Conservation (phyloP, 2,797 vertebrate species). For the Mormyrops boulengeri region DNA sequence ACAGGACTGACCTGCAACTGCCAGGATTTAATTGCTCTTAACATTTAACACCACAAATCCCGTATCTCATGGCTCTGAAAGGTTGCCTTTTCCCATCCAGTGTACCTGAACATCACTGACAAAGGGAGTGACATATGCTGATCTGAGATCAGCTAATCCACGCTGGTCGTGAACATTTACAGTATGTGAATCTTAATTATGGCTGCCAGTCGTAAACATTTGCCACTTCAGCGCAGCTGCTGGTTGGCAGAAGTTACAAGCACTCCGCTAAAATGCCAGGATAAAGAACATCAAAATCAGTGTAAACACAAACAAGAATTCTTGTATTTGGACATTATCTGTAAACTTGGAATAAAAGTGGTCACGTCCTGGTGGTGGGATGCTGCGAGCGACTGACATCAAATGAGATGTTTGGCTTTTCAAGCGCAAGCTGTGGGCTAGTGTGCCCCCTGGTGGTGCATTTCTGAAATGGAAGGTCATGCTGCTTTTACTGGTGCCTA, state of each 20-base stretch:
- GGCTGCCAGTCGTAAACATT: neutral
- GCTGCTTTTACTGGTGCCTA: neutral
- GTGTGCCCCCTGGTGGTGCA: slow-evolving; percentile 34
- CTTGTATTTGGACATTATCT: neutral
- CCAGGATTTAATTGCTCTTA: neutral
- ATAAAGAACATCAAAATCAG: neutral
- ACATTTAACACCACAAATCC: neutral
- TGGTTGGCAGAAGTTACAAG: neutral
- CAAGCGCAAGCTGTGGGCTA: neutral
- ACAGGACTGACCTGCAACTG: neutral
- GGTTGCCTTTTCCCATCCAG: neutral
- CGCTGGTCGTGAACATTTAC: neutral
- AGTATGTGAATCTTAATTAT: neutral
- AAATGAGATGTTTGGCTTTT: neutral
- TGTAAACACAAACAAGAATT: neutral
- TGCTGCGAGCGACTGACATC: neutral
- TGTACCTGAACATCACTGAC: neutral
- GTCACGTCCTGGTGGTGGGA: neutral
- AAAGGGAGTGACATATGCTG: neutral
- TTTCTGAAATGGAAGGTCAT: neutral
- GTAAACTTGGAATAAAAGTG: neutral
- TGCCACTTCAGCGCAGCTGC: neutral
- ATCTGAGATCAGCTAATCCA: neutral
- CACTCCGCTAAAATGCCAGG: neutral
- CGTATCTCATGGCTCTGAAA: neutral